Evolutionary conservation across 2,888 invertebrate genomes (phyloP), one percentile per base, ranked within the genome.

Genomic region (Sesamia inferens): DNA sequence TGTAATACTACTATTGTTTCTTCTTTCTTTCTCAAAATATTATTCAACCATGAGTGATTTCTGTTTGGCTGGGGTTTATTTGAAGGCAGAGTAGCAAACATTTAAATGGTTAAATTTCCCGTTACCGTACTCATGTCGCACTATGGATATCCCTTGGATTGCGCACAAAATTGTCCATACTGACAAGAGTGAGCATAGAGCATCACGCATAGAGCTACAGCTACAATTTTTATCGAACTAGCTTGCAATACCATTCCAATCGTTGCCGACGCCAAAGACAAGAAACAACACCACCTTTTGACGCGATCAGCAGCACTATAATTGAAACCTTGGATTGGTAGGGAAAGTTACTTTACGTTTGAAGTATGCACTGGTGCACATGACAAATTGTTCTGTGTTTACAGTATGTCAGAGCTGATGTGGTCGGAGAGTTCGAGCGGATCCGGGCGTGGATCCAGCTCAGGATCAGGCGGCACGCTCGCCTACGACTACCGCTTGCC

Each of bases 391-490:
- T 44, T 48, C 16, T 48, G 22, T 19, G 14, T 11, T 55, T 59
- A 5, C 83, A 96, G 95, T 75, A 84, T 95, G 90, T 94, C 95
- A 0, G 95, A 95, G 87, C 85, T 96, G 88, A 92, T 93, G 73
- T 96, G 96, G 96, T 96, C 96, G 68, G 94, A 94, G 88, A 96
- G 95, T 86, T 96, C 96, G 68, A 95, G 95, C 71, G 96, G 96
- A 2, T 96, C 96, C 19, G 95, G 94, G 13, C 95, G 96, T 71
- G 96, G 96, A 72, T 96, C 96, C 2, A 95, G 95, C 86, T 96
- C 96, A 51, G 96, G 96, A 57, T 79, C 79, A 13, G 74, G 74
- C n/a, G 74, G 74, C 48, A 77, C 73, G 54, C 77, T 68, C 55
- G 24, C 51, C 14, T 54, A 24, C 51, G 72, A 72, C 71, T 51